These are phyloP conservation scores for Phortica magna DNA, from an alignment of 2,888 invertebrate species.

Conservation along the genomic window DNA sequence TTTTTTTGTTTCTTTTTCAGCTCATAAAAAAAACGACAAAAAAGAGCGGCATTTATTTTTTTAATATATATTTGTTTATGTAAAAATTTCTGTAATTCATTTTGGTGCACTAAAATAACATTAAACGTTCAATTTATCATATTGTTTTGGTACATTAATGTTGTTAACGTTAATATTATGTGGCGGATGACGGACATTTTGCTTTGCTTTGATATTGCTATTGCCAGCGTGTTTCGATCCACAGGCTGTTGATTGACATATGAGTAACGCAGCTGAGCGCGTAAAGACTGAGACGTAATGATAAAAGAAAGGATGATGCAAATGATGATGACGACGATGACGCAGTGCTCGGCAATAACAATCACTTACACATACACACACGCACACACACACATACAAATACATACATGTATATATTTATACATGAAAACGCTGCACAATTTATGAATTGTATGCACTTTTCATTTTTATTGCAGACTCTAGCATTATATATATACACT, in stretches of 20 bases:
- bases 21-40: slow-evolving; percentile 6
- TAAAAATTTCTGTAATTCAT: neutral
- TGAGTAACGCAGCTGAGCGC: slow-evolving; percentile 28
- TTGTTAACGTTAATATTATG: no score
- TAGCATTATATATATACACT: neutral
- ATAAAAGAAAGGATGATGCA: slow-evolving; percentile 15
- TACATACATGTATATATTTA: neutral
- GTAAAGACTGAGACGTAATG: neutral
- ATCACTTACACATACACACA: neutral
- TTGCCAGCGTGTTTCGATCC: slow-evolving; percentile 7
- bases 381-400: neutral
- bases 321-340: slow-evolving; percentile 11
- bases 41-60: neutral
- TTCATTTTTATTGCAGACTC: neutral
- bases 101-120: no score
- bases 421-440: neutral
- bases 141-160: no score
- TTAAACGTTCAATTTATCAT: no score
- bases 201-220: neutral
- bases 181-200: neutral
- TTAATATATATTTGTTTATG: neutral
- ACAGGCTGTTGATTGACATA: slow-evolving; percentile 7
- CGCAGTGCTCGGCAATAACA: neutral
- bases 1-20: neutral
- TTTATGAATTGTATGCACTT: neutral